These are phyloP conservation scores for Criorhina ranunculi DNA, from an alignment of 2,888 invertebrate genomes.

Conservation along the genomic window DNA sequence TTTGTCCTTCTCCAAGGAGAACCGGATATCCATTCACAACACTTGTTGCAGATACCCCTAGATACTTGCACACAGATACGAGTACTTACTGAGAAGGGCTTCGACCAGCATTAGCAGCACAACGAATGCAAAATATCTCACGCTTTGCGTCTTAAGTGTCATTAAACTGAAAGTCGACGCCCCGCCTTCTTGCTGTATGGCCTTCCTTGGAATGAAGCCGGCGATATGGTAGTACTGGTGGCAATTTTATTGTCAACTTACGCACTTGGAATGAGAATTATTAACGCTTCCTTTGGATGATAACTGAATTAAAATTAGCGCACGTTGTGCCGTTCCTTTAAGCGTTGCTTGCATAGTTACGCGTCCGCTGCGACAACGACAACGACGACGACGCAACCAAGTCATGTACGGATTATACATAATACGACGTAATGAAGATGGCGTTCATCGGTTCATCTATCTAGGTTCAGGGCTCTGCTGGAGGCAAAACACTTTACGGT, in stretches of 20 bases:
- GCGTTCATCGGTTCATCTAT: slow-evolving; percentile 35
- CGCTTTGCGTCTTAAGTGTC: slow-evolving; percentile 59
- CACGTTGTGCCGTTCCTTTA: slow-evolving; percentile 46
- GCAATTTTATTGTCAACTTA: slow-evolving; percentile 66
- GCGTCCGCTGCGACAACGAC: slow-evolving; percentile 42
- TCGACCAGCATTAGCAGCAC: not conserved
- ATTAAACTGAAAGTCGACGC: slow-evolving; percentile 58
- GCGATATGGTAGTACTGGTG: slow-evolving; percentile 22
- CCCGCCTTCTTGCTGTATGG: slow-evolving; percentile 41
- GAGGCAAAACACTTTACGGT: slow-evolving; percentile 37
- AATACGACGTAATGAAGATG: slow-evolving; percentile 48
- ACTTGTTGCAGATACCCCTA: slow-evolving; percentile 41
- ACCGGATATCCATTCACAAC: slow-evolving; percentile 59
- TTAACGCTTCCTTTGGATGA: slow-evolving; percentile 74
- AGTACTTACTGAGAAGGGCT: slow-evolving; percentile 19
- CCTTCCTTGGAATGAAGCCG: slow-evolving; percentile 16
- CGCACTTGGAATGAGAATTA: slow-evolving; percentile 67
- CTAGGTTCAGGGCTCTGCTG: slow-evolving; percentile 26
- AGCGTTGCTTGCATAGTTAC: slow-evolving; percentile 28
- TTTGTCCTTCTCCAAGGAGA: not conserved
- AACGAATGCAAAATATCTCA: slow-evolving; percentile 64
- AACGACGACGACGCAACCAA: slow-evolving; percentile 54
- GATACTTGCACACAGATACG: not conserved
- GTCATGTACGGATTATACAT: slow-evolving; percentile 44
- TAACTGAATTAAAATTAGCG: slow-evolving; percentile 76